Evolutionary conservation across 2,113 vertebrate genomes (phyloP).

Genomic region (Rhea pennata): DNA sequence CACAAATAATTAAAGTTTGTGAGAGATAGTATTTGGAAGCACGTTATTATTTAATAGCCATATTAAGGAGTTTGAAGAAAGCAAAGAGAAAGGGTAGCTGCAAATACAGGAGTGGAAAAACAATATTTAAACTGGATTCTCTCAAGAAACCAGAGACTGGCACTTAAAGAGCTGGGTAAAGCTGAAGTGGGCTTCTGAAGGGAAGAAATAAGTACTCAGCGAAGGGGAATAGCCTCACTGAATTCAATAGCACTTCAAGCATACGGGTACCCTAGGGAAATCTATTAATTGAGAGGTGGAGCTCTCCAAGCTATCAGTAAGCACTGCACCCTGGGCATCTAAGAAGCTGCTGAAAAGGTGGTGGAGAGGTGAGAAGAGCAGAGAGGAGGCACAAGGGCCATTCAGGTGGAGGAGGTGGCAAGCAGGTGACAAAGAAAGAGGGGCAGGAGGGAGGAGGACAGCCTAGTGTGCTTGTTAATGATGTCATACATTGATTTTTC

Average conservation of each 20-base stretch:
- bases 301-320: not conserved
- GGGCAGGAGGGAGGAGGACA: not conserved
- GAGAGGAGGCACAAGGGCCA: not conserved
- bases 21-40: not conserved
- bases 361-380: not conserved
- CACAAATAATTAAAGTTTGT: not conserved
- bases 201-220: not conserved
- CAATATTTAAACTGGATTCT: not conserved
- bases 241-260: not conserved
- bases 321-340: not conserved
- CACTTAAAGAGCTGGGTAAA: not conserved
- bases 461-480: too few relatives aligned
- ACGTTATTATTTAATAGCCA: not conserved
- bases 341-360: not conserved
- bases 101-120: not conserved
- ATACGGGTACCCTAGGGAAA: not conserved
- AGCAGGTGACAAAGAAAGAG: not conserved
- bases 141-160: slow-evolving; percentile 11
- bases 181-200: not conserved
- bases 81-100: not conserved
- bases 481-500: not conserved
- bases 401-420: not conserved
- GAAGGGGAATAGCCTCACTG: not conserved
- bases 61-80: not conserved
- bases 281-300: not conserved